Conservation (phyloP, 64 coral and sea anemone genomes). For the Actinia tenebrosa region DNA sequence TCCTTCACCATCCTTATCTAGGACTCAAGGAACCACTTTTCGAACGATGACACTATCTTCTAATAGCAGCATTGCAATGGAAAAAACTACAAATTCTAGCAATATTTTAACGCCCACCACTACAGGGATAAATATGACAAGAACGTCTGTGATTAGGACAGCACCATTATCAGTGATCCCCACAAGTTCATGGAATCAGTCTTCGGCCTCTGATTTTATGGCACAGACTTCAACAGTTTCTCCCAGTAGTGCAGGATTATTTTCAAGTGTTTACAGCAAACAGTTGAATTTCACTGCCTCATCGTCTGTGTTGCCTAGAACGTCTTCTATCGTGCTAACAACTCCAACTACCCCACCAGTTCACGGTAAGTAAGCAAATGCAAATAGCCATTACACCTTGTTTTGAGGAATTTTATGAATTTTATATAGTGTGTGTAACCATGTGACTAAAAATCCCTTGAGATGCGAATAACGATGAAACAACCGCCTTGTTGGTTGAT, state of each 20-base stretch:
- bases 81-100: background rate
- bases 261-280: background rate
- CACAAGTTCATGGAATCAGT: background rate
- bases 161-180: background rate
- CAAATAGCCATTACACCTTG: background rate
- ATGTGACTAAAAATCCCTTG: no score
- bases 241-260: background rate
- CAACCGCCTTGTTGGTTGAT: no score
- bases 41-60: background rate
- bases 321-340: background rate
- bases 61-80: background rate
- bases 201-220: background rate
- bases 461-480: no score
- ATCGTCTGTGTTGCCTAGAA: background rate
- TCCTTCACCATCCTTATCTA: conserved; percentile 1
- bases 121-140: background rate
- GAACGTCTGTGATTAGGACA: background rate
- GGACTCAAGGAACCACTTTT: background rate
- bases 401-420: background rate
- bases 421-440: no score
- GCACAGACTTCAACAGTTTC: background rate
- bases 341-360: conserved; percentile 19
- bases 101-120: background rate
- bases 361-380: background rate
- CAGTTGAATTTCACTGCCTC: background rate